phyloP scores from a whole-genome alignment of 2,113 vertebrate species.

The Lasiurus cinereus region DNA sequence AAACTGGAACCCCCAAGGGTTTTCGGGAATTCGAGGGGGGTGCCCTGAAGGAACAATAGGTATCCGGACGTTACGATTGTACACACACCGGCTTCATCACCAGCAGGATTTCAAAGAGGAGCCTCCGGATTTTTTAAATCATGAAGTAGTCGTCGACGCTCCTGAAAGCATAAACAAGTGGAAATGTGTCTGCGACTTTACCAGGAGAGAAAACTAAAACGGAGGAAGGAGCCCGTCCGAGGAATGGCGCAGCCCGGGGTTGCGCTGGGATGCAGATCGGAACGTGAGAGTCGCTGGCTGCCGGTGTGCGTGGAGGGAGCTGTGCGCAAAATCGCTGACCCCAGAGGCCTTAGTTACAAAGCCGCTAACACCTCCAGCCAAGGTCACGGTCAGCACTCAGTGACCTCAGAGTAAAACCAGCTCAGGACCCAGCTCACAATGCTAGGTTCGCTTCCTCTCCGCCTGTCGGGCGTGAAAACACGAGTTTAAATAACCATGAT shows the following conservation, averaged over 20 bases:
- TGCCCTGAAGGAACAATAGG: neutral
- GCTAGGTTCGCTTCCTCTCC: neutral
- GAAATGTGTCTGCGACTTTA: neutral
- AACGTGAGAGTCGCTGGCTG: too few relatives aligned
- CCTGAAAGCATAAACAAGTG: neutral
- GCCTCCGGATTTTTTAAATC: neutral
- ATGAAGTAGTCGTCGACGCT: neutral
- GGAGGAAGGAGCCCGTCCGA: neutral
- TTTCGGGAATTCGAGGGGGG: neutral
- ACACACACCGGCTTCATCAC: neutral
- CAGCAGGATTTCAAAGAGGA: neutral
- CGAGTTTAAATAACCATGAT: neutral
- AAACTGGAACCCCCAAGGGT: neutral
- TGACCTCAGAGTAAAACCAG: neutral
- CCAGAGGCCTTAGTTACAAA: neutral
- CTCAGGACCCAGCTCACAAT: rapidly evolving
- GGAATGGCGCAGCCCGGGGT: neutral
- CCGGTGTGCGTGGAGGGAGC: neutral
- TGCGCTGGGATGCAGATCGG: rapidly evolving
- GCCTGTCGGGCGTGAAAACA: neutral
- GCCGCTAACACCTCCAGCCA: neutral
- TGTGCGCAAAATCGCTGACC: too few relatives aligned
- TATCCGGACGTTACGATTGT: neutral
- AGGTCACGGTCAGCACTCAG: neutral
- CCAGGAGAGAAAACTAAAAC: neutral